phyloP scores from a whole-genome alignment of 1,140 invertebrate species.

The Chlorops oryzae region DNA sequence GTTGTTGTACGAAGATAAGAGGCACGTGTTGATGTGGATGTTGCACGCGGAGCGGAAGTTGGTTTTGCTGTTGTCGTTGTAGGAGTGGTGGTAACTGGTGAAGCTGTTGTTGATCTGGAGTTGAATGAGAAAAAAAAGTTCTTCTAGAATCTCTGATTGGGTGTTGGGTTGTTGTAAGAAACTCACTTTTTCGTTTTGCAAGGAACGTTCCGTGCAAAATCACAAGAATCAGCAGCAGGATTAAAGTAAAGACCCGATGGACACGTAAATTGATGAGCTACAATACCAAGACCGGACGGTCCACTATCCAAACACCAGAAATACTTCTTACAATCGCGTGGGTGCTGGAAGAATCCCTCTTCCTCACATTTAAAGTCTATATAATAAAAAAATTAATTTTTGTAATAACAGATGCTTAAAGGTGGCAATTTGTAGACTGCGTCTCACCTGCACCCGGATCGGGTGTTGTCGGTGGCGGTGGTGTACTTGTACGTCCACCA shows the following conservation, averaged over 20 bases:
- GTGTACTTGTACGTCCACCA: conserved; percentile 57
- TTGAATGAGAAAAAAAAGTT: conserved; percentile 20
- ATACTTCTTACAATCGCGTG: conserved; percentile 88
- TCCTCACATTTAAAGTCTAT: conserved; percentile 84
- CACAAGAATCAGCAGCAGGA: conserved; percentile 84
- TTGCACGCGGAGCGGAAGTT: conserved; percentile 19
- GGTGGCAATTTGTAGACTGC: background rate
- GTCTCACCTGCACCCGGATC: conserved; percentile 72
- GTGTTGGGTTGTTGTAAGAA: conserved; percentile 21
- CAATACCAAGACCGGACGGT: conserved; percentile 79
- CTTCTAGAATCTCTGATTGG: background rate
- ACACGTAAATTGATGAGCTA: conserved; percentile 90
- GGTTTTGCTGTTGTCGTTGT: conserved; percentile 41
- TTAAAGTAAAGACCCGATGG: conserved; percentile 88
- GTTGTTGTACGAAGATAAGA: conserved; percentile 44
- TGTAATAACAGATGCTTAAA: background rate
- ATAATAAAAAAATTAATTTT: conserved; percentile 10
- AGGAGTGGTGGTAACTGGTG: conserved; percentile 49
- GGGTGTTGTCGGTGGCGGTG: conserved; percentile 81
- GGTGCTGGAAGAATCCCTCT: conserved; percentile 91
- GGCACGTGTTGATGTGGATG: conserved; percentile 26
- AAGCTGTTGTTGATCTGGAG: conserved; percentile 48
- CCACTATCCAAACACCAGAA: conserved; percentile 91
- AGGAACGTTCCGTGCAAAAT: conserved; percentile 81
- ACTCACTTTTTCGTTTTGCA: conserved; percentile 59